Evolutionary conservation across 2,797 vertebrate species (phyloP).

Genomic region (Danio jaintianensis): DNA sequence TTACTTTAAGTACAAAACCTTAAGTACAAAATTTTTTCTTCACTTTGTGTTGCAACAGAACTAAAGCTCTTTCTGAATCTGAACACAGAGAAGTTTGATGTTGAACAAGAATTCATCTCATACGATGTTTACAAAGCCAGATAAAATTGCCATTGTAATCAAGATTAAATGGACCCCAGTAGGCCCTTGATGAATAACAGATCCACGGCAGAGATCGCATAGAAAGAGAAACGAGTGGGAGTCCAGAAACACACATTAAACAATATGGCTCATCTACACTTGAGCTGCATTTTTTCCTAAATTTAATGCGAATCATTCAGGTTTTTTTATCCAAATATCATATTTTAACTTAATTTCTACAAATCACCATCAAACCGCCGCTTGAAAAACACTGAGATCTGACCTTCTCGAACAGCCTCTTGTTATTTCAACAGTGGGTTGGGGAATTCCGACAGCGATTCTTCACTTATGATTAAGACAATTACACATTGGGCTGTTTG

Average conservation of each 20-base stretch:
- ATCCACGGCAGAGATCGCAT: constrained; percentile 24
- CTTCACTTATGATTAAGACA: constrained; percentile 40
- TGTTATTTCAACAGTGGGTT: constrained; percentile 23
- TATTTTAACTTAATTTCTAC: constrained; percentile 24
- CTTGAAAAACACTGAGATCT: constrained; percentile 2
- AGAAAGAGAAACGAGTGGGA: constrained; percentile 32
- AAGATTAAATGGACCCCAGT: constrained; percentile 47
- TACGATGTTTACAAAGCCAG: constrained; percentile 47
- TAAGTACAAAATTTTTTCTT: background rate
- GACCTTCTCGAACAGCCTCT: background rate
- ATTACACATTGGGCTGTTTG: constrained; percentile 15
- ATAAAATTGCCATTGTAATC: constrained; percentile 55
- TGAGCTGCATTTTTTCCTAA: background rate
- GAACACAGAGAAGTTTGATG: constrained; percentile 19
- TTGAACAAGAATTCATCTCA: constrained; percentile 33
- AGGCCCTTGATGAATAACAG: constrained; percentile 47
- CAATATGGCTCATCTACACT: constrained; percentile 12
- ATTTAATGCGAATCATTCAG: constrained; percentile 23
- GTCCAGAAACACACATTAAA: constrained; percentile 33
- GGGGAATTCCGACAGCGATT: background rate
- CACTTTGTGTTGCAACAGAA: constrained; percentile 22
- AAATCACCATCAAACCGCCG: constrained; percentile 21
- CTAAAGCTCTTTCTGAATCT: constrained; percentile 18
- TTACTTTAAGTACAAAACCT: constrained; percentile 35
- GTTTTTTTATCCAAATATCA: constrained; percentile 39